Percentiles rank a stretch among this genome's conserved stretches.
phyloP scores from a whole-genome alignment of 2,888 invertebrate species.

The Antitype chi region DNA sequence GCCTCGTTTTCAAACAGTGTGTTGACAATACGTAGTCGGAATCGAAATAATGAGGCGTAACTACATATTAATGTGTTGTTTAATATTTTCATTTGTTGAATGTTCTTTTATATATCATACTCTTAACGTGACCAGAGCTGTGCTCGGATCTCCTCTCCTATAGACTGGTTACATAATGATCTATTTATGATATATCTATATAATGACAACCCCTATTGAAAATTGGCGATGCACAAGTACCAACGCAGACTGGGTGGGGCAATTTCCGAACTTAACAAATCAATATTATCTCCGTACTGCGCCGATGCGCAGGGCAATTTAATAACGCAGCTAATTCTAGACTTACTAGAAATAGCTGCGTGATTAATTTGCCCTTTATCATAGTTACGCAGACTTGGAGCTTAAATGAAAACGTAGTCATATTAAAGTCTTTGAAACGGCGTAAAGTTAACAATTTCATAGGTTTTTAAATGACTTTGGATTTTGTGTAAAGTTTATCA shows the following conservation, averaged over 20 bases:
- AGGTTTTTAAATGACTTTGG: background rate
- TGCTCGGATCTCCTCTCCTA: background rate
- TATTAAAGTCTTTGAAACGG: background rate
- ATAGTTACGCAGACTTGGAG: background rate
- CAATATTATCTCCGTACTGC: background rate
- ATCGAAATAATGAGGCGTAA: background rate
- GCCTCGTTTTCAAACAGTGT: background rate
- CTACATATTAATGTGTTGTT: background rate
- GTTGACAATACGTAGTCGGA: background rate
- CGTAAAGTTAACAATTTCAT: background rate
- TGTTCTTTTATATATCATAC: background rate
- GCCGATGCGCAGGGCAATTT: conserved; percentile 3
- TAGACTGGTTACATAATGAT: background rate
- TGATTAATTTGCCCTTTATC: background rate
- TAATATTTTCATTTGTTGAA: background rate
- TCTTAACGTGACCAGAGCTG: background rate
- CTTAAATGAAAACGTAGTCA: background rate
- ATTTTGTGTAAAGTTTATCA: background rate
- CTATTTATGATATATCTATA: background rate
- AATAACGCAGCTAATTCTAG: no score
- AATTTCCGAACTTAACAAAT: background rate
- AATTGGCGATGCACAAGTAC: background rate
- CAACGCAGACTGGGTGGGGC: background rate
- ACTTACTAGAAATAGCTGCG: background rate
- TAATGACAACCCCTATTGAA: background rate